Evolutionary conservation across 2,888 invertebrate genomes (phyloP), one percentile per base, ranked within the genome.

Genomic region (Cataglyphis cursor): DNA sequence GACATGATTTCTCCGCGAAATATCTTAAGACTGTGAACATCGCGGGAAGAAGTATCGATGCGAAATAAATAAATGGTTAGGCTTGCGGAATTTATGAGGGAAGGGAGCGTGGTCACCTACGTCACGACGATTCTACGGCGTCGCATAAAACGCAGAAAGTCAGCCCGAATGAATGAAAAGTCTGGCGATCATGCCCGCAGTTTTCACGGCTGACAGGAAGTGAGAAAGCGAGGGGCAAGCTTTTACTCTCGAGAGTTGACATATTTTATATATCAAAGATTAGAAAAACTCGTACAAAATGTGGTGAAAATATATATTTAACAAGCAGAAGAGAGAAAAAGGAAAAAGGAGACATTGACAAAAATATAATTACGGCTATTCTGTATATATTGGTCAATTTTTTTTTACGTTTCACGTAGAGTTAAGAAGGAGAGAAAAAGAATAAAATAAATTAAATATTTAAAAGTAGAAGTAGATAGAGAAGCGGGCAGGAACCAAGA

Each of bases 101-200:
- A 15, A n/a, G 44, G n/a, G 61, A 70, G 73, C 74, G 24, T 65
- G 70, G 62, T 61, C 41, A 44, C 10, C 54, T 61, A 75, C 74
- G 74, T 74, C 73, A 81, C 64, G 28, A 74, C 54, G 74, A 51
- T 18, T 24, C 54, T 31, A 76, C 66, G 64, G 31, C 28, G 78
- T 78, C 78, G 70, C 78, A 78, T 78, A 59, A 80, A 70, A 70
- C 78, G 78, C 70, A 80, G 70, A 80, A 80, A 70, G 44, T 31
- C 21, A 70, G 44, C 35, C 2, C 28, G 35, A 15, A 44, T 61
- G 78, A 80, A 68, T 82, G 82, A 66, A 74, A 82, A 75, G 44
- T 66, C 66, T 21, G 72, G 31, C 65, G 4, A 57, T 48, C 48
- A 10, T 68, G 68, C 76, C 76, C 68, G 76, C 51, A 68, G 66